These are phyloP conservation scores for Enteromius thamalakanensis DNA, from an alignment of 2,797 vertebrate genomes.

Conservation along the genomic window DNA sequence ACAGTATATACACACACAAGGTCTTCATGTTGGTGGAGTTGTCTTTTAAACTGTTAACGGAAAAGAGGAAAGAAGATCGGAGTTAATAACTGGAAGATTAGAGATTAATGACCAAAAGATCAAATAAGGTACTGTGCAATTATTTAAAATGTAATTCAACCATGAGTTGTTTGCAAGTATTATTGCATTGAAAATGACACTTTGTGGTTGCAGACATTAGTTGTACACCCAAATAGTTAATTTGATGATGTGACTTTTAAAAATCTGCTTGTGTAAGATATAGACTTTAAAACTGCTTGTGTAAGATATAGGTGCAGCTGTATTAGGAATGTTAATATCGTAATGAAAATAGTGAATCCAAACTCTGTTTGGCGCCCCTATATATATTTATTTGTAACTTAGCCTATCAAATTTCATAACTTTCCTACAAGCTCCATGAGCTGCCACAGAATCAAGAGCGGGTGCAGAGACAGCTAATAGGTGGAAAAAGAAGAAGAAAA, in stretches of 20 bases:
- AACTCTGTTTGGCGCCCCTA: no score
- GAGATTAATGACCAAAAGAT: neutral
- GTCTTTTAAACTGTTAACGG: slow-evolving; percentile 13
- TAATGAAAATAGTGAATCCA: no score
- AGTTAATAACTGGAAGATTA: slow-evolving; percentile 9
- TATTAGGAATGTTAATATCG: no score
- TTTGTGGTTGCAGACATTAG: neutral
- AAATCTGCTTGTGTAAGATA: no score
- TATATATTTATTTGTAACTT: no score
- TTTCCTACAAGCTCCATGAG: no score
- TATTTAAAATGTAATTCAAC: neutral
- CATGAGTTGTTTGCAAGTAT: neutral
- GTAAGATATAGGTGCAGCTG: no score
- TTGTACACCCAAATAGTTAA: neutral
- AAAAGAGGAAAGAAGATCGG: neutral
- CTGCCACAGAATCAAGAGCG: no score
- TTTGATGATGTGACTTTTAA: neutral
- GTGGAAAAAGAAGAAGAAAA: no score
- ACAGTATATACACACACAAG: neutral
- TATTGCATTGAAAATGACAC: neutral
- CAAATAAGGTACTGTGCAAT: slow-evolving; percentile 29
- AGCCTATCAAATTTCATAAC: no score
- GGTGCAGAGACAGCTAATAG: no score
- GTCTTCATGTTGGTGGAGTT: neutral
- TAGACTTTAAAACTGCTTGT: no score